Base-by-base conservation (phyloP, 1,140 invertebrate genomes). In the Chironomus tepperi region DNA sequence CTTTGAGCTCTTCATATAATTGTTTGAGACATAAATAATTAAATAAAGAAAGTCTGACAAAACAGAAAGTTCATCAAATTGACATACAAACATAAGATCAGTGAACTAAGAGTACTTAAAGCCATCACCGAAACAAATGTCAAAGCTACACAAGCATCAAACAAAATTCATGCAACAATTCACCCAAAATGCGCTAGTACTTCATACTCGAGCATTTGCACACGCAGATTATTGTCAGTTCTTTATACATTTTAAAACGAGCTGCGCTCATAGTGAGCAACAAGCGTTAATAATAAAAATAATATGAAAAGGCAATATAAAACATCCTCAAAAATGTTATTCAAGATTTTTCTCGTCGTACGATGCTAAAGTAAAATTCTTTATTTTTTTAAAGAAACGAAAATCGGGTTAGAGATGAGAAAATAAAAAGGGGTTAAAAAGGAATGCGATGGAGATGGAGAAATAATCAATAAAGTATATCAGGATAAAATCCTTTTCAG, bases 381-480 rank as follows among this genome's bases (percentile, higher is more conserved):
- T 57, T n/a, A n/a, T n/a, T 7, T 12, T 57, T 10, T n/a, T 18
- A 18, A 70, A 18, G 65, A 70, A 70, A 18, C 7, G 65, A 21
- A 70, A 70, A 19, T 70, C 65, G 19, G 10, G 65, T 19, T 57
- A 57, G 9, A 10, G n/a, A 57, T 34, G 24, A 57, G 9, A 57
- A 19, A 19, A n/a, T n/a, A n/a, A 21, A 70, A 70, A 70, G 65
- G 65, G 65, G 65, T 70, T 19, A 70, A 70, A 70, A 21, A 18
- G 10, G 47, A 15, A 57, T 57, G 47, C n/a, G n/a, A 57, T 57
- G 47, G 18, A 16, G 16, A 16, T 8, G 19, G 65, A 18, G 10
- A 70, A 70, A 70, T 70, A 70, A 70, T 70, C 65, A 70, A 70
- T 70, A 70, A 70, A 70, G 19, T 19, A 70, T 70, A 70, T 57